These are phyloP conservation scores for Cepphus grylle DNA, from an alignment of 2,113 vertebrate species.

Conservation along the genomic window DNA sequence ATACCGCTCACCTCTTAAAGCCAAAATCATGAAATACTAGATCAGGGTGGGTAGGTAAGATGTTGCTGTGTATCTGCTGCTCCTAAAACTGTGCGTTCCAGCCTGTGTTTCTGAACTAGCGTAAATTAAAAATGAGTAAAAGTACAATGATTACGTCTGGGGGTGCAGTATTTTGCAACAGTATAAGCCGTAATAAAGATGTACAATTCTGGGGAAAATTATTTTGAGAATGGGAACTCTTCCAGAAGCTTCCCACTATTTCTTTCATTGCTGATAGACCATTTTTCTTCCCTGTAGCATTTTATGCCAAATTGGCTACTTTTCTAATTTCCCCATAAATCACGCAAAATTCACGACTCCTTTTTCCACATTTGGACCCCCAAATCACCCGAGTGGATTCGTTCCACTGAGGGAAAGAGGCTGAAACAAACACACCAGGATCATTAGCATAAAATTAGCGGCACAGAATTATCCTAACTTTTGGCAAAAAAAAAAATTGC, in stretches of 20 bases:
- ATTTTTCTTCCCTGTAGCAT: background rate
- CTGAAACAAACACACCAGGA: background rate
- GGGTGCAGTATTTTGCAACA: background rate
- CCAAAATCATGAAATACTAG: background rate
- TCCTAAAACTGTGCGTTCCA: background rate
- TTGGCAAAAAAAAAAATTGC: background rate
- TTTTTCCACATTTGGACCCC: background rate
- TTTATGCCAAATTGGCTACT: slow-evolving; percentile 10
- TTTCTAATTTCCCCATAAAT: slow-evolving; percentile 31
- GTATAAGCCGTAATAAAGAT: background rate
- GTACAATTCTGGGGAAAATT: background rate
- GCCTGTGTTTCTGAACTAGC: background rate
- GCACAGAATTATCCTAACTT: background rate
- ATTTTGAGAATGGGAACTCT: background rate
- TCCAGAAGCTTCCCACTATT: slow-evolving; percentile 30
- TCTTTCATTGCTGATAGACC: slow-evolving; percentile 9
- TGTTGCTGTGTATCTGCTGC: background rate
- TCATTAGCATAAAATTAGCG: background rate
- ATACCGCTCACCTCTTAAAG: background rate
- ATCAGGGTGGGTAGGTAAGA: background rate
- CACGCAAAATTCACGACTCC: background rate
- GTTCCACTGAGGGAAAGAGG: background rate
- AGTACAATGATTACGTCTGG: background rate
- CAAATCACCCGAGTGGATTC: background rate
- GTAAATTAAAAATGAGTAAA: background rate